Evolutionary conservation across 2,888 invertebrate genomes (phyloP), one percentile per base, ranked within the genome.

Genomic region (Protonemura montana): DNA sequence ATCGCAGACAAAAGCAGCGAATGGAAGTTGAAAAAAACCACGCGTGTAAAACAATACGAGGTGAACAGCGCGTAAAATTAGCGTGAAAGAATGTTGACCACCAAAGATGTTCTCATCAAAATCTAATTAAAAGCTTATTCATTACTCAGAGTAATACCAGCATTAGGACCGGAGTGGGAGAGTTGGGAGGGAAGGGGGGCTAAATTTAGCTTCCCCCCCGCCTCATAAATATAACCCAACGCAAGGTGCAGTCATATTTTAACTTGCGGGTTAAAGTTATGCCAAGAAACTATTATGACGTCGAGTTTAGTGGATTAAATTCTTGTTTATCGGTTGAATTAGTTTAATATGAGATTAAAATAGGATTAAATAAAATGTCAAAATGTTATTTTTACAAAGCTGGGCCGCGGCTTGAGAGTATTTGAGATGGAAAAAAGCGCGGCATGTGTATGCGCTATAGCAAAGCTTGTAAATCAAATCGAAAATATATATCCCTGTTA

Each of bases 71-170:
- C 84, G 59, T 59, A 84, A 84, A 84, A 84, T 84, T 84, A 76
- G 76, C 84, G 84, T 84, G 42, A 84, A 59, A 84, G 84, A 84
- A 84, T 84, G 30, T 83, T 84, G 84, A 84, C 84, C 84, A 84
- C 84, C 84, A 16, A 28, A 84, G 84, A 28, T 2, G 84, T 28
- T 26, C 41, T 42, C 21, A n/a, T 83, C 41, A 26, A 83, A 41
- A 41, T 30, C 82, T 83, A 35, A 83, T 83, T 81, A 30, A 83
- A 42, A 83, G n/a, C 41, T 83, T 41, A 35, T 83, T 83, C 82
- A 83, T 83, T 83, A 83, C 82, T n/a, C 6, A 13, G 26, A 27
- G 78, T 26, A 78, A 78, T 78, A 59, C 7, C 59, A 59, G 59
- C 7, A 59, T 59, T 21, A 10, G 21, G 59, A 59, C 59, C 59